Conservation (phyloP, 1,140 invertebrate genomes). For the Zaprionus lachaisei region DNA sequence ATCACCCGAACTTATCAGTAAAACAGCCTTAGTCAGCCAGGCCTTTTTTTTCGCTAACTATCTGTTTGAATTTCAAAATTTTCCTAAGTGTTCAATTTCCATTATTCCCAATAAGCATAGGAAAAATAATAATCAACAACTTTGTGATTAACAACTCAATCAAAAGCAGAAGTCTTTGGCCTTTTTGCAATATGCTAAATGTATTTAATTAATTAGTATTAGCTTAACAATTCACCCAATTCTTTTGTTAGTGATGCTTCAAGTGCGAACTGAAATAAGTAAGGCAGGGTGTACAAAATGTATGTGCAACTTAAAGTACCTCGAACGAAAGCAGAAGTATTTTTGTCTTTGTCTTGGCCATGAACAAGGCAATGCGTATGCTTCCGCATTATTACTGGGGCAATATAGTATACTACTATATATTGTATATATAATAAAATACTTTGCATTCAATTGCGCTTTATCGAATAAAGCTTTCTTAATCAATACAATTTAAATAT, state of each 20-base stretch:
- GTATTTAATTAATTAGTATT: constrained; percentile 36
- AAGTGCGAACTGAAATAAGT: background rate
- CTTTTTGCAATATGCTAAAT: constrained; percentile 29
- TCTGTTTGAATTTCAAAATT: constrained; percentile 39
- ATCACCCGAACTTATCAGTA: constrained; percentile 48
- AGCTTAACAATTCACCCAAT: constrained; percentile 20
- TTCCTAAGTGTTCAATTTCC: constrained; percentile 38
- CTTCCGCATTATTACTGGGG: background rate
- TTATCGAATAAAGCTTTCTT: too few species aligned
- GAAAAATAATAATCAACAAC: background rate
- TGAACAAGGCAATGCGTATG: background rate
- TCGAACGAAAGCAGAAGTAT: background rate
- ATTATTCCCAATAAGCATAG: constrained; percentile 5
- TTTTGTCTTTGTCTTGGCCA: constrained; percentile 5
- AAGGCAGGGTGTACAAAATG: background rate
- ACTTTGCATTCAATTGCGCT: background rate
- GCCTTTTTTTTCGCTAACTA: constrained; percentile 57
- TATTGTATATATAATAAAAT: background rate
- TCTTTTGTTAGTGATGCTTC: background rate
- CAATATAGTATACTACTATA: background rate
- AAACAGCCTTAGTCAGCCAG: constrained; percentile 32
- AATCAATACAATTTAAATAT: background rate
- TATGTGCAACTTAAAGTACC: background rate
- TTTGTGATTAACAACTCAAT: constrained; percentile 8
- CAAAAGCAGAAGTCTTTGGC: constrained; percentile 9